Percentiles rank a stretch among this genome's conserved stretches.
Evolutionary conservation across 1,140 invertebrate genomes (phyloP).

Genomic region (Bombus difficillimus): DNA sequence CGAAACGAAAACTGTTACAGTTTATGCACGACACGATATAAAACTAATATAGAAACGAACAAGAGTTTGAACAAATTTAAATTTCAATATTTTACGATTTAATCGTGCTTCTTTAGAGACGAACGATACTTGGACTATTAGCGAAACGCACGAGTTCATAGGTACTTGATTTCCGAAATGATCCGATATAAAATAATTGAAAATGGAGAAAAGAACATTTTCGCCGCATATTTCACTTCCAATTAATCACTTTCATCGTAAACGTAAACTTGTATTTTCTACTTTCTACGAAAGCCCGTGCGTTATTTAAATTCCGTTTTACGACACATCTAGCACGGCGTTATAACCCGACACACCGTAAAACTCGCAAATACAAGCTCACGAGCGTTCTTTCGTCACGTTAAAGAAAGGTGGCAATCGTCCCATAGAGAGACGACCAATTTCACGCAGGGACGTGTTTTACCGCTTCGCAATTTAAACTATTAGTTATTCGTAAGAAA

Average conservation of each 20-base stretch:
- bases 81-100: too few species aligned
- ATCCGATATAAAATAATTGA: too few species aligned
- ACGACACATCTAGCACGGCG: not conserved
- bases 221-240: not conserved
- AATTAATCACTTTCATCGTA: not conserved
- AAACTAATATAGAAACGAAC: too few species aligned
- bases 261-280: not conserved
- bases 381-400: not conserved
- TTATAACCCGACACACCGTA: not conserved
- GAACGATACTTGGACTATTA: too few species aligned
- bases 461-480: not conserved
- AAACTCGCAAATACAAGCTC: not conserved
- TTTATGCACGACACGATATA: too few species aligned
- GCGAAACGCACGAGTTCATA: too few species aligned
- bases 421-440: not conserved
- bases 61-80: too few species aligned
- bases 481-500: not conserved
- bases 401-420: not conserved
- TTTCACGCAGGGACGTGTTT: not conserved
- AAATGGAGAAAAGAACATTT: not conserved
- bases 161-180: not conserved
- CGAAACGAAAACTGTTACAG: too few species aligned
- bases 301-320: not conserved
- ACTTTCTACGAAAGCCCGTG: too few species aligned
- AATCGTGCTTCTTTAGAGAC: too few species aligned